A percentile compares a stretch with the other conserved stretches of the same genome.
phyloP scores from a whole-genome alignment of 2,888 invertebrate species.

The Linyphia triangularis region DNA sequence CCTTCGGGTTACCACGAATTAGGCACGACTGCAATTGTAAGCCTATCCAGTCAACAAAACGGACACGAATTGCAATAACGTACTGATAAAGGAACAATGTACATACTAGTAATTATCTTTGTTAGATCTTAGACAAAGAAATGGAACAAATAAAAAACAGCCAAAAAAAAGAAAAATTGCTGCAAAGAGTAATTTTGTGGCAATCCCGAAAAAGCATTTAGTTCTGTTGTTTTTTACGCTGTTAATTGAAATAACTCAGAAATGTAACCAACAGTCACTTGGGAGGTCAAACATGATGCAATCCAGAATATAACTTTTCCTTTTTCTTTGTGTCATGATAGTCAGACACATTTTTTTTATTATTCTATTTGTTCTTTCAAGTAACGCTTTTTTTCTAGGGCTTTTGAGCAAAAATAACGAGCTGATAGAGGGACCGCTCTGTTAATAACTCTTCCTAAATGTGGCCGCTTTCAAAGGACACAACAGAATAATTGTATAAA shows the following conservation, averaged over 20 bases:
- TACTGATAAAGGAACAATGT: no score
- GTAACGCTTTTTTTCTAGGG: conserved; percentile 16
- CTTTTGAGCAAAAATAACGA: conserved; percentile 63
- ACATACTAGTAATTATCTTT: no score
- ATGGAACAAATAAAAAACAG: not conserved
- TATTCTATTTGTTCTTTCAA: conserved; percentile 41
- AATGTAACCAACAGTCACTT: conserved; percentile 60
- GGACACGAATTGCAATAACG: no score
- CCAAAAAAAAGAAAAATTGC: conserved; percentile 2
- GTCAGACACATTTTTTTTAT: no score
- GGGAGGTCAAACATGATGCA: conserved; percentile 60
- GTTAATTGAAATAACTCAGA: conserved; percentile 69
- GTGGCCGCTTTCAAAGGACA: conserved; percentile 53
- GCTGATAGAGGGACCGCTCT: conserved; percentile 67
- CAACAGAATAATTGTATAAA: conserved; percentile 34
- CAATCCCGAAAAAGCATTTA: not conserved
- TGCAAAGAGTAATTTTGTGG: conserved; percentile 7
- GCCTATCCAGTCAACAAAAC: no score
- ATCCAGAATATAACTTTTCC: conserved; percentile 16
- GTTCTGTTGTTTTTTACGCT: not conserved
- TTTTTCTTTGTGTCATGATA: conserved; percentile 23
- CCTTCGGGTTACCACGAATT: no score
- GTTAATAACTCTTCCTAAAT: conserved; percentile 69
- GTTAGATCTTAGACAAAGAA: no score
- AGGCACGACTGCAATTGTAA: no score